phyloP scores from a whole-genome alignment of 2,113 vertebrate species.

The Bubo blakistoni region DNA sequence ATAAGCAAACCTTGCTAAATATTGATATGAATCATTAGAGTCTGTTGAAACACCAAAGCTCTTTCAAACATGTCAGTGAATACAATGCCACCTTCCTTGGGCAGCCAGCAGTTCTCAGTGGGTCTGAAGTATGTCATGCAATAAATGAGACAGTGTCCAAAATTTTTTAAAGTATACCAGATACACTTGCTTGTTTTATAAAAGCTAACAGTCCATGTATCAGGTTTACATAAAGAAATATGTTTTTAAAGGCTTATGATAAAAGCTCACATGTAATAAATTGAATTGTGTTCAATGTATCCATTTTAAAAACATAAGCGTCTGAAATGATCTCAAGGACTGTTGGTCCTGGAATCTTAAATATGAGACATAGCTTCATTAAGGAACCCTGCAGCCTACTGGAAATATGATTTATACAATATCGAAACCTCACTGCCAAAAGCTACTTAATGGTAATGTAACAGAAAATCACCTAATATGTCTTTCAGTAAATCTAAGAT shows the following conservation, averaged over 20 bases:
- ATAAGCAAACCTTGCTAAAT: not conserved
- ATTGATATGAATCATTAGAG: not conserved
- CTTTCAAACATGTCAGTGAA: not conserved
- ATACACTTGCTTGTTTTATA: not conserved
- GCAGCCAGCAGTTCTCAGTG: not conserved
- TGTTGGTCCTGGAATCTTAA: not conserved
- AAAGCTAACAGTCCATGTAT: not conserved
- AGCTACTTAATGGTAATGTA: not conserved
- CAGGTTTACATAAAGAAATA: not conserved
- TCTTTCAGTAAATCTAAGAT: not conserved
- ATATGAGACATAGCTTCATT: not conserved
- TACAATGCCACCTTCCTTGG: not conserved
- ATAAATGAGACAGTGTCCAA: not conserved
- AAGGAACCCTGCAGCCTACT: not conserved
- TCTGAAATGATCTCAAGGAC: not conserved
- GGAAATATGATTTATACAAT: not conserved
- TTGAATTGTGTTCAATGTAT: not conserved
- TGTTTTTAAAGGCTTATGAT: not conserved
- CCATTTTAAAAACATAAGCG: not conserved
- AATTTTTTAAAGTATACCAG: not conserved
- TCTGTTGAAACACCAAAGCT: not conserved
- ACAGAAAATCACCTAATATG: not conserved
- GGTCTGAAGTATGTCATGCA: not conserved
- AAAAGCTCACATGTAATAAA: not conserved
- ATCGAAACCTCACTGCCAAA: not conserved